Conservation (phyloP, 2,888 invertebrate species). For the Serripes groenlandicus region DNA sequence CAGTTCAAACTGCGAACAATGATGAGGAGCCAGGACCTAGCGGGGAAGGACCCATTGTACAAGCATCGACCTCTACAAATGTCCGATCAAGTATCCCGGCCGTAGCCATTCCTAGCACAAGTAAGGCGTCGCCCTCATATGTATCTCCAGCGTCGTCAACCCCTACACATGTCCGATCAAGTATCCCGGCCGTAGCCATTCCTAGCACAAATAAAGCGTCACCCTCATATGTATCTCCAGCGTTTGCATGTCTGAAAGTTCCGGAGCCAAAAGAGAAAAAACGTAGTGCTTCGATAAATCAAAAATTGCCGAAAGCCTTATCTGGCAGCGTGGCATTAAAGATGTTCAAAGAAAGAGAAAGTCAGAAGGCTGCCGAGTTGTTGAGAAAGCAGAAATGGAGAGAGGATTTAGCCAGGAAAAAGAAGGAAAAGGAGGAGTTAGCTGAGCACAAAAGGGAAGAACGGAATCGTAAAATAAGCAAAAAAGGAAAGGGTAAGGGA, state of each 20-base stretch:
- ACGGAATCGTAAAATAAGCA: not conserved
- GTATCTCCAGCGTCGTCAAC: too few species aligned
- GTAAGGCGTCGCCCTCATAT: too few species aligned
- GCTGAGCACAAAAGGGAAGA: not conserved
- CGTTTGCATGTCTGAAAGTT: constrained; percentile 11
- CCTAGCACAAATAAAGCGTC: too few species aligned
- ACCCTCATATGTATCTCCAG: constrained; percentile 4
- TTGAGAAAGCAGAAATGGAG: not conserved
- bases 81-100: too few species aligned
- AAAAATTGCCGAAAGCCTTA: constrained; percentile 32
- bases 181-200: too few species aligned
- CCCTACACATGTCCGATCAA: too few species aligned
- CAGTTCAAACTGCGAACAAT: too few species aligned
- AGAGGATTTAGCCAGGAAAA: constrained; percentile 4
- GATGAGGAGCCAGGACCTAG: too few species aligned
- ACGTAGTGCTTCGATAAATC: not conserved
- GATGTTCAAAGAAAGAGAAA: constrained; percentile 30
- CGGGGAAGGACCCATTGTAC: too few species aligned
- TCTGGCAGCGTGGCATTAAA: constrained; percentile 15
- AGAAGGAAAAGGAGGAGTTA: constrained; percentile 7
- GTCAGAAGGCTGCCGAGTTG: constrained; percentile 2
- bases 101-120: too few species aligned
- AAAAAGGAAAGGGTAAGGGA: not conserved
- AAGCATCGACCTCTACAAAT: too few species aligned
- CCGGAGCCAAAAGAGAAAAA: constrained; percentile 2